phyloP scores from a whole-genome alignment of 1,140 invertebrate species.

The Limonius californicus region DNA sequence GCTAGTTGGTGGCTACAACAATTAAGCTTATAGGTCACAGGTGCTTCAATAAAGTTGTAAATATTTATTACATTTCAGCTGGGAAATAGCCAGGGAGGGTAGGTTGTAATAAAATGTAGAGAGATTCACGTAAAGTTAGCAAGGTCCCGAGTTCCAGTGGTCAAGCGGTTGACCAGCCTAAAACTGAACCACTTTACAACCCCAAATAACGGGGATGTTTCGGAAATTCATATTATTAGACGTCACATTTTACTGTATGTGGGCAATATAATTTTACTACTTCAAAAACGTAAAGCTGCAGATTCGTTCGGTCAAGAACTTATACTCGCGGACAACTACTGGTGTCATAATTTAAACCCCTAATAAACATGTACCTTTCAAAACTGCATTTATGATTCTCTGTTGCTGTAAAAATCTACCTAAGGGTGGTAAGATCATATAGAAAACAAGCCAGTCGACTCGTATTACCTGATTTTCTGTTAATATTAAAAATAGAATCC shows the following conservation, averaged over 20 bases:
- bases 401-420: no score
- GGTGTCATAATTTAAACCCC: neutral
- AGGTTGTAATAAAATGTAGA: constrained; percentile 8
- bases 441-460: no score
- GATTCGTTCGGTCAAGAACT: neutral
- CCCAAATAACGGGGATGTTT: neutral
- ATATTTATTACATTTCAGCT: constrained; percentile 11
- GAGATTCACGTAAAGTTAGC: neutral
- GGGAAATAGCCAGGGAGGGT: neutral
- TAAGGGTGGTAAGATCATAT: no score
- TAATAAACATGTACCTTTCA: neutral
- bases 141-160: constrained; percentile 3
- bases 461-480: no score
- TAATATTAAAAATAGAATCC: no score
- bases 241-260: neutral
- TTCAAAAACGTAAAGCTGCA: neutral
- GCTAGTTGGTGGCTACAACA: neutral
- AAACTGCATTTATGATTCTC: no score
- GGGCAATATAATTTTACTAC: constrained; percentile 11
- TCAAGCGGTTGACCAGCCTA: constrained; percentile 8
- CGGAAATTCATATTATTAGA: constrained; percentile 4
- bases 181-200: constrained; percentile 8
- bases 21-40: neutral
- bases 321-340: neutral
- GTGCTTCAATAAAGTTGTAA: constrained; percentile 10